Percentiles rank a stretch among this genome's conserved stretches.
Conservation (phyloP, 1,140 invertebrate species). For the Schlechtendalia chinensis region DNA sequence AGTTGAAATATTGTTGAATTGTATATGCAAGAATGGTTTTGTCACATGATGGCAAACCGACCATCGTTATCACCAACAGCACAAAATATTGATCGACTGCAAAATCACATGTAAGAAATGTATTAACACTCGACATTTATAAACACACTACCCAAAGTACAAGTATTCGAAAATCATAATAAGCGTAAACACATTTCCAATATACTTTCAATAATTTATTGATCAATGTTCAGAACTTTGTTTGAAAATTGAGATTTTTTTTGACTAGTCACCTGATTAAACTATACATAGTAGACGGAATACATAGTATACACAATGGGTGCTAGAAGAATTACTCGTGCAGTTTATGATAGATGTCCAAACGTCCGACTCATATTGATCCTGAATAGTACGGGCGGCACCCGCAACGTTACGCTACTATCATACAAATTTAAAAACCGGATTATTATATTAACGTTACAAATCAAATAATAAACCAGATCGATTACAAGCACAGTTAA, state of each 20-base stretch:
- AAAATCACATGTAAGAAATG: constrained; percentile 10
- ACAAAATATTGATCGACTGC: constrained; percentile 41
- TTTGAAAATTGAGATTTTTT: constrained; percentile 39
- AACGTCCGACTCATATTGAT: neutral
- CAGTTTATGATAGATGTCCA: neutral
- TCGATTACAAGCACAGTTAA: no score
- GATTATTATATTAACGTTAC: no score
- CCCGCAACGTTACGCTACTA: no score
- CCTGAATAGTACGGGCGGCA: no score
- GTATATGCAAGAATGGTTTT: constrained; percentile 90
- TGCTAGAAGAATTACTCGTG: neutral
- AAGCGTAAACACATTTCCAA: neutral
- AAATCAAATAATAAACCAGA: no score
- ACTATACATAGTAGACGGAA: neutral
- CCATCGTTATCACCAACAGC: constrained; percentile 77
- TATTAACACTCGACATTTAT: neutral
- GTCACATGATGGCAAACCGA: constrained; percentile 85
- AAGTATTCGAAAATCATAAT: neutral
- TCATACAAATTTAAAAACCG: no score
- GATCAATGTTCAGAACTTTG: constrained; percentile 14
- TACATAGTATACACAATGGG: no score
- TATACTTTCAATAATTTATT: constrained; percentile 35
- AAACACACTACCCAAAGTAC: neutral
- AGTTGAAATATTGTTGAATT: constrained; percentile 82
- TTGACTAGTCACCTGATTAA: constrained; percentile 1